These are phyloP conservation scores for Sweltsa coloradensis DNA, from an alignment of 1,140 invertebrate genomes.

Conservation along the genomic window DNA sequence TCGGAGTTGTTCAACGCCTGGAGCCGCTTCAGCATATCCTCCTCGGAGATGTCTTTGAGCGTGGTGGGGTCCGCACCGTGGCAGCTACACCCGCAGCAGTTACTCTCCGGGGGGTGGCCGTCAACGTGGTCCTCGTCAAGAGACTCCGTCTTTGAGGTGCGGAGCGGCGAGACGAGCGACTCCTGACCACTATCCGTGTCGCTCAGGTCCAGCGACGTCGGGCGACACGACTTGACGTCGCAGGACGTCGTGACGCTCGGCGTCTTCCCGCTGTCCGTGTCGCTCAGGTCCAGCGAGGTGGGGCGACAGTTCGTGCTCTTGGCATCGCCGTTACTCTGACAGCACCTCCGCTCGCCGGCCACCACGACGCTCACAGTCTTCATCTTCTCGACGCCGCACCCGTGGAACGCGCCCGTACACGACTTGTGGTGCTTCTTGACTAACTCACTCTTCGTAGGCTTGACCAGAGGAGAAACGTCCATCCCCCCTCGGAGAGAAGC, in stretches of 20 bases:
- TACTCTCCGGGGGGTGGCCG: slow-evolving; percentile 18
- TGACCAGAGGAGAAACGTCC: slow-evolving; percentile 10
- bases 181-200: slow-evolving; percentile 14
- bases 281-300: not conserved
- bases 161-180: slow-evolving; percentile 14
- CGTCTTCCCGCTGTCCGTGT: slow-evolving; percentile 14
- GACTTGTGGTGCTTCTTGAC: slow-evolving; percentile 35
- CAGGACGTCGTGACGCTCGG: slow-evolving; percentile 13
- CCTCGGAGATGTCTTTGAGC: slow-evolving; percentile 7
- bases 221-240: slow-evolving; percentile 1
- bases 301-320: not conserved
- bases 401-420: slow-evolving; percentile 57
- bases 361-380: not conserved
- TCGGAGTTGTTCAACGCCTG: not conserved
- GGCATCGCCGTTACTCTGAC: not conserved
- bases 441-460: not conserved
- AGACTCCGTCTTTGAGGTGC: not conserved
- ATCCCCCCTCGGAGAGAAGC: slow-evolving; percentile 39
- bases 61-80: not conserved
- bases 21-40: slow-evolving; percentile 4
- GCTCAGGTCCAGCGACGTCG: not conserved
- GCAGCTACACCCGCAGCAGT: slow-evolving; percentile 14
- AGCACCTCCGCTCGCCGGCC: not conserved
- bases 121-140: slow-evolving; percentile 26
- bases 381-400: slow-evolving; percentile 40